These are phyloP conservation scores for Physeter macrocephalus DNA, from an alignment of 2,113 vertebrate species.

Conservation along the genomic window DNA sequence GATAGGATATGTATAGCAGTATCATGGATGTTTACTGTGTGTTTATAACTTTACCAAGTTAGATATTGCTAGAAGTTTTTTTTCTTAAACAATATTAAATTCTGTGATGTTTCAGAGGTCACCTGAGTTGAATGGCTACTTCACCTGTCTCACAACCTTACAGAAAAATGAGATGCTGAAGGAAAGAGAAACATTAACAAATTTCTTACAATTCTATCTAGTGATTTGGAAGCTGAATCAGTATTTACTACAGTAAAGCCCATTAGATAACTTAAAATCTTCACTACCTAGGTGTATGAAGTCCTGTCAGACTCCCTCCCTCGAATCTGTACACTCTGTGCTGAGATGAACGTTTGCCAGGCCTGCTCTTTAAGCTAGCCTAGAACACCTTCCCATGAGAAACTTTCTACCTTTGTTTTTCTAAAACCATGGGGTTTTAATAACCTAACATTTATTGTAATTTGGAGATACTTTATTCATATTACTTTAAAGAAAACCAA, in stretches of 20 bases:
- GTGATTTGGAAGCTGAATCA: background rate
- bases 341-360: background rate
- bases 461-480: background rate
- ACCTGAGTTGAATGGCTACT: background rate
- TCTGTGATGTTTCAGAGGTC: background rate
- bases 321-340: background rate
- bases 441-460: background rate
- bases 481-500: background rate
- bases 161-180: background rate
- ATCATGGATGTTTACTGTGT: background rate
- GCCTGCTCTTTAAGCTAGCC: background rate
- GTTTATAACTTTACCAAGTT: background rate
- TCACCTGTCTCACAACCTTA: background rate
- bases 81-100: background rate
- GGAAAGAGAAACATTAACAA: background rate
- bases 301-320: background rate
- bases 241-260: background rate
- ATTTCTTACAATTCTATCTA: background rate
- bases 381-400: background rate
- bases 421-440: background rate
- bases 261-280: background rate
- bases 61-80: background rate
- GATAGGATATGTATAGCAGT: background rate
- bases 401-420: background rate
- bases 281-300: background rate